Evolutionary conservation across 2,888 invertebrate genomes (phyloP).

Genomic region (Epirrita christyi): DNA sequence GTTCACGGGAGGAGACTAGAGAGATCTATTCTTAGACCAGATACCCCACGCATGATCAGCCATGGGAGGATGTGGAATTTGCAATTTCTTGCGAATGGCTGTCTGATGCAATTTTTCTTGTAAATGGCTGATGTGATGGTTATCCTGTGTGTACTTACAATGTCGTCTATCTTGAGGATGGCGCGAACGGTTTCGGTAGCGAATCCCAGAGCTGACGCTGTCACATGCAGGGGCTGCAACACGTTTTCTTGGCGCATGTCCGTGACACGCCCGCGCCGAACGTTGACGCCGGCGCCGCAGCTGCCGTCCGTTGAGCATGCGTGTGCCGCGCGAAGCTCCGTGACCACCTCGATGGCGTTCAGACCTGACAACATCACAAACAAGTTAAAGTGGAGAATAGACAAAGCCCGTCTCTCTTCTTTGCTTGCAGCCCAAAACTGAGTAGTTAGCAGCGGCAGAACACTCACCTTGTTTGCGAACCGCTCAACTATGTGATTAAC

Average conservation of each 20-base stretch:
- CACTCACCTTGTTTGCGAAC: too few species aligned
- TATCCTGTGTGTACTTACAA: conserved; percentile 86
- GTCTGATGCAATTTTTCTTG: too few species aligned
- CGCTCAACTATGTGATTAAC: too few species aligned
- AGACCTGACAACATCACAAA: conserved; percentile 83
- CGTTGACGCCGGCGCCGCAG: conserved; percentile 96
- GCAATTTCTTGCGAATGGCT: too few species aligned
- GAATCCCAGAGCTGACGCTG: conserved; percentile 95
- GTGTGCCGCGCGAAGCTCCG: conserved; percentile 97
- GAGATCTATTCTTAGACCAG: too few species aligned
- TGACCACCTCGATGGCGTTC: conserved; percentile 97
- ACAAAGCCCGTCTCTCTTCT: too few species aligned
- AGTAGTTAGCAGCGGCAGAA: too few species aligned
- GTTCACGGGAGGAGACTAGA: too few species aligned
- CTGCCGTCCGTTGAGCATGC: conserved; percentile 89
- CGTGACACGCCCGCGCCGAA: conserved; percentile 97
- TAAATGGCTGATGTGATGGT: too few species aligned
- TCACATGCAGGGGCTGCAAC: conserved; percentile 98
- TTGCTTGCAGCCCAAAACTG: too few species aligned
- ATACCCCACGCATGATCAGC: too few species aligned
- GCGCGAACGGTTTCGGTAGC: conserved; percentile 98
- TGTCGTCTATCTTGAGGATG: conserved; percentile 99
- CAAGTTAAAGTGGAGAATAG: background rate
- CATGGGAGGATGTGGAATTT: too few species aligned
- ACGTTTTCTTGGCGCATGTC: conserved; percentile 99